Evolutionary conservation across 2,113 vertebrate genomes (phyloP), one percentile per base, ranked within the genome.

Genomic region (Holacanthus passer): DNA sequence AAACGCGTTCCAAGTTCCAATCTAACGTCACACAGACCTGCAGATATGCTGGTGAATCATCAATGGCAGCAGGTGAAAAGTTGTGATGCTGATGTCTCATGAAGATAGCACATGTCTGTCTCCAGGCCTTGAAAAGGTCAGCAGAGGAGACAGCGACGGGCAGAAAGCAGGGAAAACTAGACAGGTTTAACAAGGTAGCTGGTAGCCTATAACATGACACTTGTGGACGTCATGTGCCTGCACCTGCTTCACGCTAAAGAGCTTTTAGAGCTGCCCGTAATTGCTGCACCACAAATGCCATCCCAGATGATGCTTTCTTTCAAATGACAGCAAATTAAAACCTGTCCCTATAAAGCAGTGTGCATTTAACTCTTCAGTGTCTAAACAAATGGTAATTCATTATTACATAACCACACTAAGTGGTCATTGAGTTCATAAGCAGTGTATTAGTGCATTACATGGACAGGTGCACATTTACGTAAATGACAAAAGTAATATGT

Each of bases 221-320:
- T 22, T 50, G 43, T 3, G 5, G 35, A 53, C 52, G 10, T 45
- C 5, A 70, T 68, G 53, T n/a, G 41, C 12, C 43, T 45, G 39
- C 70, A 73, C 65, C 63, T 82, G 69, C 71, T 68, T 58, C n/a
- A 59, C 55, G 59, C 56, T 59, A 41, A 82, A 83, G 69, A 47
- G 39, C 79, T 81, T 66, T 58, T 76, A 81, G 74, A 78, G 69
- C 52, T 56, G 29, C 73, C 60, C 11, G 2, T 75, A 87, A 79
- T 59, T 73, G 7, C 52, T 55, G 41, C n/a, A 66, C 31, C 29
- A 58, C 72, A 77, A 67, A 66, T 83, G 32, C 47, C 35, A 76
- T 29, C 19, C 27, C 70, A 87, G 50, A 86, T 85, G 67, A 47
- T 71, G 17, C 68, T 52, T 63, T 76, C 74, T 58, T 64, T 68